Conservation (phyloP, 1,140 invertebrate species). For the Thaumatotibia leucotreta region DNA sequence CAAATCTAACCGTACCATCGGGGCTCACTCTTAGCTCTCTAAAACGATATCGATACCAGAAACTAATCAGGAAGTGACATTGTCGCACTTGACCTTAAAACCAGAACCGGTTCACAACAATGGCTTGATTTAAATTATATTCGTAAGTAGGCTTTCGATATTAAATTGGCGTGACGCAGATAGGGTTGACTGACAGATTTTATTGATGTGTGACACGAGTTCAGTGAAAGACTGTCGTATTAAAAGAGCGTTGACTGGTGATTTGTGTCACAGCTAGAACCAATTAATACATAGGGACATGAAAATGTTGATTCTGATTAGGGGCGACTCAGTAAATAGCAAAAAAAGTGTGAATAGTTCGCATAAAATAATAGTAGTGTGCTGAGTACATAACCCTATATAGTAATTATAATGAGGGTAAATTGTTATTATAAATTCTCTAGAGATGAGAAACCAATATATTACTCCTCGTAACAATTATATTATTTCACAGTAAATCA, state of each 20-base stretch:
- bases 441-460: no score
- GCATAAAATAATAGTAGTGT: no score
- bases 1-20: background rate
- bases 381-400: no score
- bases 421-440: no score
- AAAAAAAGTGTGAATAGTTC: no score
- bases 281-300: background rate
- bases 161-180: background rate
- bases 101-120: constrained; percentile 5
- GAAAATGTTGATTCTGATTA: no score
- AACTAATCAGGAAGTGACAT: constrained; percentile 13
- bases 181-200: background rate
- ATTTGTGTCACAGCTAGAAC: background rate
- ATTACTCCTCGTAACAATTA: no score
- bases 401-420: no score
- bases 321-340: no score
- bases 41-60: background rate
- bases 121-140: background rate
- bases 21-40: background rate
- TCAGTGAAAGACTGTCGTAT: background rate
- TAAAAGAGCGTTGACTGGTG: background rate
- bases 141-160: constrained; percentile 12
- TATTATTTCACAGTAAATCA: no score
- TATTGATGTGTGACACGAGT: background rate
- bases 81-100: constrained; percentile 14